Evolutionary conservation across 2,797 vertebrate species (phyloP), one percentile per base, ranked within the genome.

Genomic region (Notolepis coatsorum): DNA sequence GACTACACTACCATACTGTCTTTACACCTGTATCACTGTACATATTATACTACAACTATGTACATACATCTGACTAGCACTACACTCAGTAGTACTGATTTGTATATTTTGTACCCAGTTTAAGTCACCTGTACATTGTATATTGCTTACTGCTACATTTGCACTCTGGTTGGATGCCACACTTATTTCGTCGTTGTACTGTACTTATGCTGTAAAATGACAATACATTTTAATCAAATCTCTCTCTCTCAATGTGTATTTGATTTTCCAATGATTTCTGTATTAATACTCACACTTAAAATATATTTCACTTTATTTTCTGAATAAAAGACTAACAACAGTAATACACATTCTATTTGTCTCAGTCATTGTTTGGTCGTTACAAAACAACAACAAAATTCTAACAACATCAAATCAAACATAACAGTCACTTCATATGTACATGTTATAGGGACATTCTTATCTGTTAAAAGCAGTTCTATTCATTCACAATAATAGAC

Each of bases 241-340:
- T n/a, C n/a, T n/a, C 15, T 50, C 7, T 49, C 45, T 21, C 3
- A 39, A n/a, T 46, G 18, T 18, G 28, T 25, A 25, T 20, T 13
- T 38, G n/a, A 24, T 62, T 73, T 80, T 51, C 66, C 59, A 38
- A 25, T 31, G 17, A 7, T 51, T 45, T 30, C 12, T 43, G 41
- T 12, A 30, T 56, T 56, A 15, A 58, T 58, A 18, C 8, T 7
- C 12, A 15, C 15, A 17, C 15, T 72, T 58, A 49, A 63, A 65
- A 69, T 71, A 15, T 42, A 62, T 60, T 68, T 65, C 46, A 38
- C 56, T 87, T 82, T 82, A 74, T 84, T 84, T 68, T 51, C 23
- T 65, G 69, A 75, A 81, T 76, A 74, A 68, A 77, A 65, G 69
- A 76, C 54, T 81, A 68, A 82, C 71, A 83, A 73, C 74, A 79